Conservation (phyloP, 2,113 vertebrate species). For the Cryptomyrus ogoouensis region DNA sequence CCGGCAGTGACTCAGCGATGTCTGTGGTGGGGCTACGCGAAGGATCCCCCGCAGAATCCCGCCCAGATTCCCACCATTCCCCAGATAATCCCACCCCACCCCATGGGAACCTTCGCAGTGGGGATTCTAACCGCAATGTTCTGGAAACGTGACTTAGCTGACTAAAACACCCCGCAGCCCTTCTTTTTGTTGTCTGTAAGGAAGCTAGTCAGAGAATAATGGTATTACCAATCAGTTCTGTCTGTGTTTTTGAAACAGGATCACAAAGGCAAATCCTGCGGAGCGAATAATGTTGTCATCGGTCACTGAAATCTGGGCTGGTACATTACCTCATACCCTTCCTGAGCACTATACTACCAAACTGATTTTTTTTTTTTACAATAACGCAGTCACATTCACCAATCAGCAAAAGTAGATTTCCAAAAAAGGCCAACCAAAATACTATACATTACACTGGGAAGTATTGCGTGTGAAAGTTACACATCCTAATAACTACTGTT, state of each 20-base stretch:
- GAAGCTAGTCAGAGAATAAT: neutral
- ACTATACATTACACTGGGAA: neutral
- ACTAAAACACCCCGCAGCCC: neutral
- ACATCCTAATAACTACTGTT: neutral
- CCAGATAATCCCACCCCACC: neutral
- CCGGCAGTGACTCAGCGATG: neutral
- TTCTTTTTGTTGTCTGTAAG: neutral
- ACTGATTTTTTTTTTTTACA: neutral
- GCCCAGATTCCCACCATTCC: neutral
- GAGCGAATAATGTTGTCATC: neutral
- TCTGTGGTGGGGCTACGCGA: neutral
- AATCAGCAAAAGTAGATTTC: neutral
- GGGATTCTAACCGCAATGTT: neutral
- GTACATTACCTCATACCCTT: neutral
- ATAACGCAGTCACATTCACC: neutral
- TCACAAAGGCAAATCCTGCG: neutral
- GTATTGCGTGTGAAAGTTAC: neutral
- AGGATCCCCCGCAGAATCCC: neutral
- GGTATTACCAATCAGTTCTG: neutral
- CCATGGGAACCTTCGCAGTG: neutral
- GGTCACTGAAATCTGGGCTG: neutral
- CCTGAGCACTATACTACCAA: neutral
- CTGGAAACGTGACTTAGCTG: neutral
- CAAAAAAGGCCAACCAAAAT: neutral
- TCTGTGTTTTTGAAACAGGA: neutral